A percentile compares a stretch with the other conserved stretches of the same genome.
Conservation (phyloP, 2,113 vertebrate genomes). For the Prunella himalayana region DNA sequence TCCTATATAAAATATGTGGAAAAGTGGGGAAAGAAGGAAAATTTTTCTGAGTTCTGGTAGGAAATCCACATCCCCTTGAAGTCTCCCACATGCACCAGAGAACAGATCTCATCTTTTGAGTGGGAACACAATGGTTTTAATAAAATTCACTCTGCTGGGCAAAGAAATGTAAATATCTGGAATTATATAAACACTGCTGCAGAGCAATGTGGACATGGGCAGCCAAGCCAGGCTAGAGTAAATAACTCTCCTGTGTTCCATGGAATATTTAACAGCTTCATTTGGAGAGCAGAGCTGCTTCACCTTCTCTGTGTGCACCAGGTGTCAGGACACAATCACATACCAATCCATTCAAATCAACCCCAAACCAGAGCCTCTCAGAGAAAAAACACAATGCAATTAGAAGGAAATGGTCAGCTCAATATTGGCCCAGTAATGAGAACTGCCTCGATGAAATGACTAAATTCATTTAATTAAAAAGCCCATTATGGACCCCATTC, state of each 20-base stretch:
- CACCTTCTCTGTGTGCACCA: neutral
- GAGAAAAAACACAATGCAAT: slow-evolving; percentile 60
- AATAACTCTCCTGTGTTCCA: neutral
- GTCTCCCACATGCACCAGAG: neutral
- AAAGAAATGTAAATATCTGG: neutral
- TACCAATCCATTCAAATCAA: slow-evolving; percentile 69
- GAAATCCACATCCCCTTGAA: neutral
- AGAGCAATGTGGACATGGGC: neutral
- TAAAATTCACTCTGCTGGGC: neutral
- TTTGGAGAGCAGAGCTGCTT: neutral
- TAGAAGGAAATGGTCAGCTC: slow-evolving; percentile 71
- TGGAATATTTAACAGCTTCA: neutral
- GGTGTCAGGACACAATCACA: slow-evolving; percentile 25
- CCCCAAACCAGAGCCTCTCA: slow-evolving; percentile 40
- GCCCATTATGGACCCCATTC: slow-evolving; percentile 66
- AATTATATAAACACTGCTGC: neutral
- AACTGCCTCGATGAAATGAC: slow-evolving; percentile 70
- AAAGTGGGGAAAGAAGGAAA: neutral
- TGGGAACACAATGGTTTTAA: neutral
- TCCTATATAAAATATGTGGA: neutral
- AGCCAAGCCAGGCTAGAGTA: neutral
- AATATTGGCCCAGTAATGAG: slow-evolving; percentile 66
- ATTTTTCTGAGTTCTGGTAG: neutral
- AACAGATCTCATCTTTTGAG: neutral
- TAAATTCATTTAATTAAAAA: slow-evolving; percentile 80